phyloP scores from a whole-genome alignment of 2,113 vertebrate genomes.

The Oenanthe melanoleuca region DNA sequence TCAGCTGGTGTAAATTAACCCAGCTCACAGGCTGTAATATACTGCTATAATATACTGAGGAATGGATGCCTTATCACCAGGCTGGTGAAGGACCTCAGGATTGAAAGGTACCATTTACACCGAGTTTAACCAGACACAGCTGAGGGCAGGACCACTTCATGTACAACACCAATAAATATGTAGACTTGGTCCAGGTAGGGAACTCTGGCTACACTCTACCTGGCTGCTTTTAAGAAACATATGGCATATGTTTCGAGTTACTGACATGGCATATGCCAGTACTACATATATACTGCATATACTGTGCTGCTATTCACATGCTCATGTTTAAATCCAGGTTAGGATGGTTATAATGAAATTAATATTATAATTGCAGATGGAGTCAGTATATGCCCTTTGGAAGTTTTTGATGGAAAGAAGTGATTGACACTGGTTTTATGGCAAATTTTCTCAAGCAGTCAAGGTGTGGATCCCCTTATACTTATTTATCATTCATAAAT shows the following conservation, averaged over 20 bases:
- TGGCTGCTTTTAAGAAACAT: slow-evolving; percentile 15
- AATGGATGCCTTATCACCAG: background rate
- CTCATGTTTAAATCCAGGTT: background rate
- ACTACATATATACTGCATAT: background rate
- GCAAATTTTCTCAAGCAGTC: background rate
- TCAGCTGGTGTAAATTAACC: slow-evolving; percentile 63
- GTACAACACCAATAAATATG: slow-evolving; percentile 31
- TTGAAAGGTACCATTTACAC: background rate
- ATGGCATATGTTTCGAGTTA: slow-evolving; percentile 15
- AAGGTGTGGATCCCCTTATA: background rate
- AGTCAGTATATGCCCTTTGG: background rate
- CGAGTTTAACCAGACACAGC: slow-evolving; percentile 33
- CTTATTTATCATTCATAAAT: background rate
- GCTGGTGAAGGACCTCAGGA: background rate
- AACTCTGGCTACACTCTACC: background rate
- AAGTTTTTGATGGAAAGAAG: background rate
- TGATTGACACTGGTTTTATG: background rate
- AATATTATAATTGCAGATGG: background rate
- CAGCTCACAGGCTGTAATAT: slow-evolving; percentile 2
- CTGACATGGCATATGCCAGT: background rate
- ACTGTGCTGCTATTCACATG: background rate
- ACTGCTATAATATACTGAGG: slow-evolving; percentile 9
- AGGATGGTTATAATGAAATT: background rate
- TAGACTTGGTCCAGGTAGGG: background rate
- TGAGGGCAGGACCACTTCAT: slow-evolving; percentile 2